phyloP scores from a whole-genome alignment of 30 jellyfish, hydroid and myxozoan genomes.

The Aurelia coerulea region DNA sequence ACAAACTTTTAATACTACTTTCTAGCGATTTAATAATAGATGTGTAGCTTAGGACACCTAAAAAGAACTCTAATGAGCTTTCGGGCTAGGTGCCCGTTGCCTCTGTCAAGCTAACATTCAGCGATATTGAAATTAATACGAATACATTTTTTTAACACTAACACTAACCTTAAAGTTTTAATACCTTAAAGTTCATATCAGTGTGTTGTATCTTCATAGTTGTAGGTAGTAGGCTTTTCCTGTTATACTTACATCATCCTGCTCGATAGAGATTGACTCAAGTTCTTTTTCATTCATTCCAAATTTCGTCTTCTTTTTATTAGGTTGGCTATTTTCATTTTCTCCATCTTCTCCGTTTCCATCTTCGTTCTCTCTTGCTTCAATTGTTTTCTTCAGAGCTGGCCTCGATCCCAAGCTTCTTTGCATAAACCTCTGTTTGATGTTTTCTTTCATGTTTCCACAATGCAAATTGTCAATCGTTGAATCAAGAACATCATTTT shows the following conservation, averaged over 20 bases:
- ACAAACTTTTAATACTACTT: too few relatives aligned
- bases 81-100: too few relatives aligned
- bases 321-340: not conserved
- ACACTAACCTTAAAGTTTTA: too few relatives aligned
- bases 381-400: not conserved
- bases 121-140: too few relatives aligned
- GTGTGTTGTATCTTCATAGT: too few relatives aligned
- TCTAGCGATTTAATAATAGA: too few relatives aligned
- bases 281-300: conserved; percentile 52
- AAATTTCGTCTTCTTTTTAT: conserved; percentile 14
- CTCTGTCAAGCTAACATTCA: too few relatives aligned
- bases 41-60: too few relatives aligned
- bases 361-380: not conserved
- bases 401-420: not conserved
- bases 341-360: not conserved
- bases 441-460: conserved; percentile 2
- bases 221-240: too few relatives aligned
- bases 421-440: not conserved
- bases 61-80: too few relatives aligned
- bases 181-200: too few relatives aligned
- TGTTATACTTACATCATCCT: conserved; percentile 9
- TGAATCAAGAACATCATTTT: conserved; percentile 13
- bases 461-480: conserved; percentile 10
- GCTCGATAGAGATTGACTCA: conserved; percentile 20
- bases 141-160: too few relatives aligned